Percentiles rank a stretch among this genome's conserved stretches.
phyloP scores from a whole-genome alignment of 2,113 vertebrate species.

The Nyctibius bracteatus region DNA sequence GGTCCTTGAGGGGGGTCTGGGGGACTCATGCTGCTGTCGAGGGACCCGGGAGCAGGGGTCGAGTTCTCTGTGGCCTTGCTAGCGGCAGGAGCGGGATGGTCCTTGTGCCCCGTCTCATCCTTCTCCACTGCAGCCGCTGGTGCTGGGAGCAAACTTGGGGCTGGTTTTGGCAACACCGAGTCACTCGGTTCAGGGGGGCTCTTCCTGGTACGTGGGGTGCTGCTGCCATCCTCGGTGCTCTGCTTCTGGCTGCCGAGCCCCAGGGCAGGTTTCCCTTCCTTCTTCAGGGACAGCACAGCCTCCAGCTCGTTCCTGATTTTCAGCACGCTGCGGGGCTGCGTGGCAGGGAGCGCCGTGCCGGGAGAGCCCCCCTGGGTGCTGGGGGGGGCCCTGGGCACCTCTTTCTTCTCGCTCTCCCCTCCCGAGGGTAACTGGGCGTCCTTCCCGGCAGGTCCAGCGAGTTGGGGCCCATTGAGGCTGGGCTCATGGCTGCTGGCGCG shows the following conservation, averaged over 20 bases:
- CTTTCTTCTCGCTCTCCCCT: conserved; percentile 6
- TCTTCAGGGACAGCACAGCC: conserved; percentile 66
- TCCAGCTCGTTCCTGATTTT: conserved; percentile 73
- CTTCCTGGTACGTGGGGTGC: neutral
- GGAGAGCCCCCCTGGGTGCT: neutral
- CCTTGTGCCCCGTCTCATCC: neutral
- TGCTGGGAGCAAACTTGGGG: neutral
- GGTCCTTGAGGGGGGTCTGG: neutral
- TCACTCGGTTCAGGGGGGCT: neutral
- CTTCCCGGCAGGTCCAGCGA: neutral
- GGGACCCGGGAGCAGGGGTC: neutral
- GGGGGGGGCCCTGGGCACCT: neutral
- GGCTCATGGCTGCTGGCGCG: neutral
- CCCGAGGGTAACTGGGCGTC: fast-evolving
- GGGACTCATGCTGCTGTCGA: neutral
- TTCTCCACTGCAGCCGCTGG: neutral
- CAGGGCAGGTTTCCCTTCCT: conserved; percentile 45
- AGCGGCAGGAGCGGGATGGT: neutral
- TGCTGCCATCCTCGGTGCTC: neutral
- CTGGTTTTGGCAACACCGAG: neutral
- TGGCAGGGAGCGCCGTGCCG: neutral
- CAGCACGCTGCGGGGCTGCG: conserved; percentile 35
- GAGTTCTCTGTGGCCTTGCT: neutral
- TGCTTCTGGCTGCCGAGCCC: conserved; percentile 39
- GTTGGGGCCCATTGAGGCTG: neutral